These are phyloP conservation scores for Myiopsitta monachus DNA, from an alignment of 2,113 vertebrate species.

Conservation along the genomic window DNA sequence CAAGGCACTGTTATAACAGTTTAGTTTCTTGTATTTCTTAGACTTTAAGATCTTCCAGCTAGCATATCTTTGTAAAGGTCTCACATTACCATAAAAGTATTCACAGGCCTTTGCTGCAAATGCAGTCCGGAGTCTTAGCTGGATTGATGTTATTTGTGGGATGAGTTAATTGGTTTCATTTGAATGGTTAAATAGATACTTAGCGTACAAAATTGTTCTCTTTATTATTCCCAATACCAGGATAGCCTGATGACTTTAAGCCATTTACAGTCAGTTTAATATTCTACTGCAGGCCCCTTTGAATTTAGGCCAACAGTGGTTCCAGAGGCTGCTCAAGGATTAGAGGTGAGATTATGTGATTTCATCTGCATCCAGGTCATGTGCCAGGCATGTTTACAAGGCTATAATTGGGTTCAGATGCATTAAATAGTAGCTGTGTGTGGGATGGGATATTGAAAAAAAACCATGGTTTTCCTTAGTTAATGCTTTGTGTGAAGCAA, in stretches of 20 bases:
- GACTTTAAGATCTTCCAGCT: not conserved
- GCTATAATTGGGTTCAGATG: conserved; percentile 1
- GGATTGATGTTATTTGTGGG: not conserved
- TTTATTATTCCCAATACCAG: not conserved
- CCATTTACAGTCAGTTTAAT: not conserved
- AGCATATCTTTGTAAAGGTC: not conserved
- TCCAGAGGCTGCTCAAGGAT: conserved; percentile 32
- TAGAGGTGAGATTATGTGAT: conserved; percentile 39
- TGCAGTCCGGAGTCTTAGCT: not conserved
- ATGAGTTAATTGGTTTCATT: not conserved
- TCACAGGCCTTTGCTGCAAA: not conserved
- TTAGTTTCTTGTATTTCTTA: not conserved
- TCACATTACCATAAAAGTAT: not conserved
- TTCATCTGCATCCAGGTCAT: conserved; percentile 9
- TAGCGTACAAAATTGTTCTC: not conserved
- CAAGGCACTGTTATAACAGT: not conserved
- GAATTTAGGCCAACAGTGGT: not conserved
- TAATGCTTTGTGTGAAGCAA: not conserved
- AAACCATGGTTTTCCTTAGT: fast-evolving
- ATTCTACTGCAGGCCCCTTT: not conserved
- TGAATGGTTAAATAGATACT: not conserved
- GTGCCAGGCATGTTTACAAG: conserved; percentile 21
- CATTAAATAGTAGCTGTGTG: not conserved
- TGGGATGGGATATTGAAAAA: not conserved
- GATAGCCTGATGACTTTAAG: not conserved